Percentiles rank a stretch among this genome's conserved stretches.
Evolutionary conservation across 1,140 invertebrate genomes (phyloP).

Genomic region (Drosophila nasuta): DNA sequence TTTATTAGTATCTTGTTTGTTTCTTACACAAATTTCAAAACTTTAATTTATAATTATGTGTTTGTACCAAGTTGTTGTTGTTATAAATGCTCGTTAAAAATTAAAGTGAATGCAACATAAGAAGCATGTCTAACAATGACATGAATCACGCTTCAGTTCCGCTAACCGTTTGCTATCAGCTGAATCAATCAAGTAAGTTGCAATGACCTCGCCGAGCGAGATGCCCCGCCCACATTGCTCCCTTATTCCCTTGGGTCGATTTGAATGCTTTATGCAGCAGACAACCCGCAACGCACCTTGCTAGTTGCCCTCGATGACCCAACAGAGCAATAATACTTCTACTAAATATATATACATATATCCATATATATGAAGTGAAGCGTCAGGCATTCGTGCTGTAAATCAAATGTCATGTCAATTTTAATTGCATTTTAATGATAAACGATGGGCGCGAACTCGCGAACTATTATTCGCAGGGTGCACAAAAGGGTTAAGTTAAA

Average conservation of each 20-base stretch:
- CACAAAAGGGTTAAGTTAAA: slow-evolving; percentile 58
- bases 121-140: neutral
- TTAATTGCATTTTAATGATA: slow-evolving; percentile 80
- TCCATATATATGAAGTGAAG: neutral
- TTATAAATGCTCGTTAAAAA: no score
- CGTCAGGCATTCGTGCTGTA: slow-evolving; percentile 43
- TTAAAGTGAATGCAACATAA: neutral
- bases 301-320: neutral
- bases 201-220: slow-evolving; percentile 7
- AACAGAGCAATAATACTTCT: neutral
- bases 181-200: neutral
- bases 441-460: slow-evolving; percentile 55
- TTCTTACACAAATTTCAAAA: no score
- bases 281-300: neutral
- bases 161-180: neutral
- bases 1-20: no score
- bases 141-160: slow-evolving; percentile 1
- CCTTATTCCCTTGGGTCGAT: slow-evolving; percentile 25
- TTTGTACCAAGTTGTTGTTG: no score
- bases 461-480: slow-evolving; percentile 31
- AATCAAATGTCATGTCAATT: slow-evolving; percentile 78
- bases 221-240: no score
- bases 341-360: neutral
- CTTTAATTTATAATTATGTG: no score
- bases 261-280: slow-evolving; percentile 13